phyloP scores from a whole-genome alignment of 1,140 invertebrate species.

The Caenorhabditis remanei region DNA sequence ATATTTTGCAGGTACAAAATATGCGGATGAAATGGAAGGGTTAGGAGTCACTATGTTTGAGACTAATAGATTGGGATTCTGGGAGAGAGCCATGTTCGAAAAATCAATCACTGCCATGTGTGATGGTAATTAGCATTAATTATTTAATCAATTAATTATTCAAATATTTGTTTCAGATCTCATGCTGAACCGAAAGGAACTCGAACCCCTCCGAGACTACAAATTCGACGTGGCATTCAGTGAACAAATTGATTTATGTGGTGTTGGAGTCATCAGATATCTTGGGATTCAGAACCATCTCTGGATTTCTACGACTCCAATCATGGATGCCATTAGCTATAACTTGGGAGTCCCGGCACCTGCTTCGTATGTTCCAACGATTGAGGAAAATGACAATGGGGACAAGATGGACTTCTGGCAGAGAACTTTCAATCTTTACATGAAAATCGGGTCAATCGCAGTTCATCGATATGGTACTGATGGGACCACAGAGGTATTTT shows the following conservation, averaged over 20 bases:
- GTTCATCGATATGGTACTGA: conserved; percentile 62
- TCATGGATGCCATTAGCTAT: conserved; percentile 68
- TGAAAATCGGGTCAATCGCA: conserved; percentile 59
- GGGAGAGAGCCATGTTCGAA: conserved; percentile 59
- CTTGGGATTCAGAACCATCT: conserved; percentile 66
- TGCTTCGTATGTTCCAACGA: conserved; percentile 66
- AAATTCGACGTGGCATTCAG: conserved; percentile 67
- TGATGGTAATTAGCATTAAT: conserved; percentile 23
- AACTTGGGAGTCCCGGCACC: conserved; percentile 66
- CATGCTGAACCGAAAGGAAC: conserved; percentile 6
- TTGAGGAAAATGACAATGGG: conserved; percentile 67
- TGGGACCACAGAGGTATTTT: conserved; percentile 53
- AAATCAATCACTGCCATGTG: conserved; percentile 53
- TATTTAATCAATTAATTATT: not conserved
- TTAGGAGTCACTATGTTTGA: conserved; percentile 31
- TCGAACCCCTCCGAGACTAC: conserved; percentile 59
- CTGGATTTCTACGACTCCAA: conserved; percentile 67
- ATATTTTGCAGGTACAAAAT: not conserved
- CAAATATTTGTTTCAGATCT: not conserved
- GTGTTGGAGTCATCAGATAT: conserved; percentile 63
- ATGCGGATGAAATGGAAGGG: conserved; percentile 30
- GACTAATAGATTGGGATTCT: conserved; percentile 42
- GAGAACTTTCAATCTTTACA: conserved; percentile 63
- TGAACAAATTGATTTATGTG: conserved; percentile 68
- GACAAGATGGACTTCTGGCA: conserved; percentile 67